A percentile compares a stretch with the other conserved stretches of the same genome.
Conservation (phyloP, 2,797 vertebrate genomes). For the Amblyraja radiata region DNA sequence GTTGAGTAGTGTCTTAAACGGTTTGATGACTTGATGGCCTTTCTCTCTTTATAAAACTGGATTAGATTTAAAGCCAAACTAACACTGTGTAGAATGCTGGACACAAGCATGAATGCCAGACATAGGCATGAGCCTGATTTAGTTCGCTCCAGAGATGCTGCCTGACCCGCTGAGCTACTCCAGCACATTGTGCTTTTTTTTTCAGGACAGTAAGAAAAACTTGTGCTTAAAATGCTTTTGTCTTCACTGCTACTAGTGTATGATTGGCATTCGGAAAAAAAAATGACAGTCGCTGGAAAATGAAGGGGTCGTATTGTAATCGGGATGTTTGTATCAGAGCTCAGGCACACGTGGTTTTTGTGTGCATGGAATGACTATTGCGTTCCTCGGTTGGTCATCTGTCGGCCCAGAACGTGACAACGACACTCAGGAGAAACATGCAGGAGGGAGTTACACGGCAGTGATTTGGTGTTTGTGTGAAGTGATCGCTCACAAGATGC, state of each 20-base stretch:
- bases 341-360: background rate
- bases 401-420: background rate
- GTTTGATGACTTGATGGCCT: background rate
- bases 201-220: background rate
- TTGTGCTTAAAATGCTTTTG: background rate
- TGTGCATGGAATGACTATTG: background rate
- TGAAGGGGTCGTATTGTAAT: background rate
- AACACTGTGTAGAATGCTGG: background rate
- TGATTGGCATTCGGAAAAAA: background rate
- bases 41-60: background rate
- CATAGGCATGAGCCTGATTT: no score
- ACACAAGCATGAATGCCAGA: no score
- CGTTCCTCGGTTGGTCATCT: background rate
- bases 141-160: no score
- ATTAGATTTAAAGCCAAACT: background rate
- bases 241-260: background rate
- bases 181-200: no score
- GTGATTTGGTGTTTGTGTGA: no score
- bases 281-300: background rate
- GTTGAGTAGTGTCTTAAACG: background rate
- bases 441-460: no score
- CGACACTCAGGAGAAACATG: background rate
- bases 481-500: no score
- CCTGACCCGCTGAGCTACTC: no score
- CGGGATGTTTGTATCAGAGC: background rate